These are phyloP conservation scores for Todiramphus saurophagus DNA, from an alignment of 2,113 vertebrate genomes.

Conservation along the genomic window DNA sequence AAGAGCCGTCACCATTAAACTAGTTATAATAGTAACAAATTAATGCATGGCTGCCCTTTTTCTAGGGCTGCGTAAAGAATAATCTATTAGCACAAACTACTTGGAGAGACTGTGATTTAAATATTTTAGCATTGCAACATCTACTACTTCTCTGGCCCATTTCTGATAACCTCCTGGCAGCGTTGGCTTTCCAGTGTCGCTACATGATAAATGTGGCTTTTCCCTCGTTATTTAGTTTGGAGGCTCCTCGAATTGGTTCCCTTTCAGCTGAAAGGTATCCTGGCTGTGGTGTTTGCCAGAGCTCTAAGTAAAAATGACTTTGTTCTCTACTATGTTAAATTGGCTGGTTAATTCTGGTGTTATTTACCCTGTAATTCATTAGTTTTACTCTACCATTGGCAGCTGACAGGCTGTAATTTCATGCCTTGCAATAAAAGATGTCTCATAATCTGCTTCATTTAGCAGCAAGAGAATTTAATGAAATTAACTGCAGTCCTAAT, in stretches of 20 bases:
- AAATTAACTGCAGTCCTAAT: constrained; percentile 99
- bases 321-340: constrained; percentile 87
- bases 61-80: neutral
- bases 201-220: neutral
- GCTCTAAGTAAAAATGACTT: constrained; percentile 79
- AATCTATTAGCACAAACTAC: neutral
- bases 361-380: constrained; percentile 99
- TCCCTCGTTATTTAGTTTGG: neutral
- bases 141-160: fast-evolving
- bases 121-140: neutral
- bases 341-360: constrained; percentile 96
- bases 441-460: constrained; percentile 99
- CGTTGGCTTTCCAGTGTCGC: neutral
- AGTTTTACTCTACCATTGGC: constrained; percentile 92
- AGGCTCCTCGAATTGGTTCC: neutral
- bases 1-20: neutral
- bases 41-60: neutral
- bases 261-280: constrained; percentile 3
- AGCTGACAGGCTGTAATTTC: constrained; percentile 99
- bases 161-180: neutral
- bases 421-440: constrained; percentile 99
- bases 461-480: constrained; percentile 99
- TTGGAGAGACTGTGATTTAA: neutral
- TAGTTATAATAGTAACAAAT: neutral
- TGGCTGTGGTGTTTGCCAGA: constrained; percentile 16